Conservation (phyloP, 53 echinoderm and acorn worm species). For the Paracentrotus lividus region DNA sequence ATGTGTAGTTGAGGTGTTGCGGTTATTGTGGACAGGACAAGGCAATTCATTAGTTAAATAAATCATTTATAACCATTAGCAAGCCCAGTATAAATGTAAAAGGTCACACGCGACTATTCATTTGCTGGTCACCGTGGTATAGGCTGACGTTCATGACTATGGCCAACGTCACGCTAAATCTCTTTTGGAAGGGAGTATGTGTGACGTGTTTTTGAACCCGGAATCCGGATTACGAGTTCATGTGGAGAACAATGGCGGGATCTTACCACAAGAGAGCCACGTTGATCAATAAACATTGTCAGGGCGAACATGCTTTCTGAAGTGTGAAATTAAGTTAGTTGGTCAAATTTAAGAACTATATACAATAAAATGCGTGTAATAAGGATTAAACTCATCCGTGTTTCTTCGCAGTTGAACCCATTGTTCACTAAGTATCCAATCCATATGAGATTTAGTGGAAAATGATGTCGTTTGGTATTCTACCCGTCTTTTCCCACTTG, state of each 20-base stretch:
- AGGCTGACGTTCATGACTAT: constrained; percentile 21
- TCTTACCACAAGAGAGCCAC: neutral
- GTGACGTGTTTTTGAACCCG: constrained; percentile 25
- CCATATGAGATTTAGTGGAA: no score
- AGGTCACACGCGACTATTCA: constrained; percentile 54
- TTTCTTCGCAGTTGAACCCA: no score
- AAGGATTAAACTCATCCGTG: neutral
- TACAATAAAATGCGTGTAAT: neutral
- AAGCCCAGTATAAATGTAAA: constrained; percentile 17
- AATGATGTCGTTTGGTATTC: neutral
- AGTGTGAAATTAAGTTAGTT: neutral
- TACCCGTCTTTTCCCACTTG: neutral
- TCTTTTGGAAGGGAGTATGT: neutral
- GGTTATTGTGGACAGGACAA: neutral
- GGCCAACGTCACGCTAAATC: constrained; percentile 38
- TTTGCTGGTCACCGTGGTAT: constrained; percentile 20
- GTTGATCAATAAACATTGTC: neutral
- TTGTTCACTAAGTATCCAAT: no score
- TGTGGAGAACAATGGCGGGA: neutral
- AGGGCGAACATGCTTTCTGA: neutral
- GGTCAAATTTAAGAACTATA: neutral
- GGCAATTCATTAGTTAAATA: neutral
- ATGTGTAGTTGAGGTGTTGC: neutral
- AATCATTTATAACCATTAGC: neutral
- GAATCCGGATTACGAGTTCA: constrained; percentile 38